phyloP scores from a whole-genome alignment of 2,113 vertebrate genomes.

The Macaca mulatta region DNA sequence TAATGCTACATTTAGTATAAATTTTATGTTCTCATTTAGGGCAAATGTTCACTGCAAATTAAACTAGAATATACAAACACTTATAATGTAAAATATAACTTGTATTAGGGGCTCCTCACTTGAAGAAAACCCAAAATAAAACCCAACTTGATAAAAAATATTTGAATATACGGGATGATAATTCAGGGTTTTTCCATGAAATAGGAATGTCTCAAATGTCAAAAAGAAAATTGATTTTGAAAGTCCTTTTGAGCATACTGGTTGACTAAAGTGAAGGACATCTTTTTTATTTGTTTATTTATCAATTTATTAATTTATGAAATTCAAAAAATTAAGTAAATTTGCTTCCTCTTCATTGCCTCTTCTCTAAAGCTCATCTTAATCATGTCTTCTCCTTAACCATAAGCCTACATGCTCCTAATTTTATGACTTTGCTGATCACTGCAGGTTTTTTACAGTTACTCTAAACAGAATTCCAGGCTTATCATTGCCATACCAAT shows the following conservation, averaged over 20 bases:
- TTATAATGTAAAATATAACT: neutral
- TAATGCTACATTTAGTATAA: neutral
- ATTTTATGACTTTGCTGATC: neutral
- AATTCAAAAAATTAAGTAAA: neutral
- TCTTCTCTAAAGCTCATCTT: neutral
- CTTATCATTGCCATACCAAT: neutral
- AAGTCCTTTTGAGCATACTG: neutral
- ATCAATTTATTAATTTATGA: neutral
- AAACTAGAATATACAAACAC: neutral
- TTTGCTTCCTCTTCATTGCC: neutral
- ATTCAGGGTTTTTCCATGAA: slow-evolving; percentile 19
- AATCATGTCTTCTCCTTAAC: neutral
- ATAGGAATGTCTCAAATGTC: neutral
- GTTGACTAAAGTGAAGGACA: neutral
- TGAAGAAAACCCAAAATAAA: slow-evolving; percentile 39
- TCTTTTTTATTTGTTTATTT: neutral
- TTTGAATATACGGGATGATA: neutral
- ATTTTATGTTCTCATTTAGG: neutral
- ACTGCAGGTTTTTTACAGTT: neutral
- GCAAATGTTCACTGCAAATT: neutral
- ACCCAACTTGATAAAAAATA: neutral
- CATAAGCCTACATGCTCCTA: neutral
- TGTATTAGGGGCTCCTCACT: neutral
- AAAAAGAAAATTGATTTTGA: neutral
- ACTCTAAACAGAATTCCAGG: neutral